Percentiles rank a stretch among this genome's conserved stretches.
Evolutionary conservation across 2,888 invertebrate species (phyloP).

Genomic region (Stramonita haemastoma): DNA sequence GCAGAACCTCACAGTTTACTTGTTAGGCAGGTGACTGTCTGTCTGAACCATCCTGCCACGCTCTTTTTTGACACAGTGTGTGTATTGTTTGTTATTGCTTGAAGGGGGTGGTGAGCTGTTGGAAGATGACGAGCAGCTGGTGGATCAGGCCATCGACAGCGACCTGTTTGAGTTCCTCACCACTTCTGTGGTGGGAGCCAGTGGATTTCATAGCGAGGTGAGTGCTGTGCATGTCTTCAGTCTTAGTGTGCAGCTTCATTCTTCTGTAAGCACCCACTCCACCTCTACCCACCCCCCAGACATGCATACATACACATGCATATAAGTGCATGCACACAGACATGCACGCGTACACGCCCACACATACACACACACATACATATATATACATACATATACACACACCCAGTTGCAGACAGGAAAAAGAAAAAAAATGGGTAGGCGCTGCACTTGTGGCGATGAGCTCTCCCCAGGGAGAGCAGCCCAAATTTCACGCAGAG

Average conservation of each 20-base stretch:
- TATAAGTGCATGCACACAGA: not conserved
- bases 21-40: too few species aligned
- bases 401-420: not conserved
- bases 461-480: too few species aligned
- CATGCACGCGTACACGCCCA: not conserved
- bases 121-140: conserved; percentile 88
- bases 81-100: not conserved
- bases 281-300: not conserved
- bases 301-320: not conserved
- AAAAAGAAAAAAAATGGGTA: too few species aligned
- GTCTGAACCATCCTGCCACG: too few species aligned
- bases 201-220: conserved; percentile 83
- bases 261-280: not conserved
- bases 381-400: not conserved
- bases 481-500: too few species aligned
- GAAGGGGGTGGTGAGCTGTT: conserved; percentile 45
- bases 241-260: not conserved
- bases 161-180: conserved; percentile 89
- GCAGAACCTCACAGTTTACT: too few species aligned
- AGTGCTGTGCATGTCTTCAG: conserved; percentile 1
- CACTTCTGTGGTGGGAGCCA: conserved; percentile 82
- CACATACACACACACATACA: not conserved
- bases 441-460: too few species aligned
- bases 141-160: conserved; percentile 88
- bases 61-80: too few species aligned